A percentile compares a stretch with the other conserved stretches of the same genome.
These are phyloP conservation scores for Agrilus planipennis DNA, from an alignment of 1,140 invertebrate genomes.

Conservation along the genomic window DNA sequence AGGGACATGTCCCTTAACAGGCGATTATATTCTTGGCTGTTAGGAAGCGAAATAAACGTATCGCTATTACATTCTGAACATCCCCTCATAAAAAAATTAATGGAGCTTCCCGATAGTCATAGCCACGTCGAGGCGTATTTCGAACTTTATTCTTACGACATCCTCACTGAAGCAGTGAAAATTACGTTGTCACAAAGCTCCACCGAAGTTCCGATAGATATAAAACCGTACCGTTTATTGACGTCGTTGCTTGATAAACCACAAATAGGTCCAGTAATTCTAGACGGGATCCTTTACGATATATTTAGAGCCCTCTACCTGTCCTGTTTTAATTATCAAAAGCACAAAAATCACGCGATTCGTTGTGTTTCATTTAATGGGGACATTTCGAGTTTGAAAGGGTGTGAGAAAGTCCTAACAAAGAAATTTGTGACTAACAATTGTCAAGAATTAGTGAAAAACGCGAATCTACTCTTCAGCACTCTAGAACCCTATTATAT, in stretches of 20 bases:
- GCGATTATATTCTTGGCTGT: conserved; percentile 71
- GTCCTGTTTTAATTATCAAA: conserved; percentile 29
- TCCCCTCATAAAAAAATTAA: conserved; percentile 33
- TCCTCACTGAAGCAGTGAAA: conserved; percentile 53
- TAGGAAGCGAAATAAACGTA: conserved; percentile 58
- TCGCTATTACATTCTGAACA: conserved; percentile 33
- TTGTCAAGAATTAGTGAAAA: conserved; percentile 58
- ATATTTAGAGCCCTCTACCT: conserved; percentile 55
- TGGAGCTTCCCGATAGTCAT: conserved; percentile 22
- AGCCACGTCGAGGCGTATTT: conserved; percentile 35
- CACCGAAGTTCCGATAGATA: conserved; percentile 47
- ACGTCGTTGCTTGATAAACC: conserved; percentile 81
- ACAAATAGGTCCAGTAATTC: conserved; percentile 74
- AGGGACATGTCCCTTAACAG: conserved; percentile 89
- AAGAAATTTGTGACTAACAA: conserved; percentile 28
- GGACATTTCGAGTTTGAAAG: conserved; percentile 29
- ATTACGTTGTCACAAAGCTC: conserved; percentile 46
- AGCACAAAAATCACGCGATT: conserved; percentile 21
- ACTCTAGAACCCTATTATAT: conserved; percentile 77
- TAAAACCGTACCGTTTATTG: conserved; percentile 75
- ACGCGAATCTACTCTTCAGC: conserved; percentile 75
- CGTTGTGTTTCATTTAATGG: conserved; percentile 32
- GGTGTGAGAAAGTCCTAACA: conserved; percentile 18
- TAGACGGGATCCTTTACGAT: conserved; percentile 77
- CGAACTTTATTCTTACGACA: conserved; percentile 35